Percentiles rank a stretch among this genome's conserved stretches.
Evolutionary conservation across 2,113 vertebrate species (phyloP).

Genomic region (Mastomys natalensis): DNA sequence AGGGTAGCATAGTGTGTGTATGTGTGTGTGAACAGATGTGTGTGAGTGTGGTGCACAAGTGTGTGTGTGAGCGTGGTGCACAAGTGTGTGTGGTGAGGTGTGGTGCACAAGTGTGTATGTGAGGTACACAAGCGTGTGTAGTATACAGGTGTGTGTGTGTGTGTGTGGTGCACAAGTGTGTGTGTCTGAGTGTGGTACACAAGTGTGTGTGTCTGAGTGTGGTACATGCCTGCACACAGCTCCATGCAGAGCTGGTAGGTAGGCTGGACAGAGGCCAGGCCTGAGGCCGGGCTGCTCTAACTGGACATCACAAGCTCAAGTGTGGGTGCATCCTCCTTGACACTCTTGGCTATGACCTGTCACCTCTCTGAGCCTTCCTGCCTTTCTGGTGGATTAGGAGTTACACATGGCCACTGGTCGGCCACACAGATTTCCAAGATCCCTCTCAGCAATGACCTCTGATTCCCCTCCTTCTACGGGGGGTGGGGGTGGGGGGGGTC

Average conservation of each 20-base stretch:
- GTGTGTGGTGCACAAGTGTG: too few species aligned
- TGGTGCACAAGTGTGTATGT: too few species aligned
- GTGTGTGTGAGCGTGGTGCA: background rate
- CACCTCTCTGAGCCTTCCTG: background rate
- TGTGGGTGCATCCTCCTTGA: background rate
- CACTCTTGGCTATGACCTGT: background rate
- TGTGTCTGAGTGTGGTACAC: rapidly evolving
- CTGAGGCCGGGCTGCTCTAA: background rate
- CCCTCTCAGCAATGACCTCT: background rate
- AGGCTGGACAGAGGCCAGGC: background rate
- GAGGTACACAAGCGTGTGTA: background rate
- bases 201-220: background rate
- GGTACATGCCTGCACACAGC: background rate
- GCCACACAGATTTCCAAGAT: background rate
- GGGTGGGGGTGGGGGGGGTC: background rate
- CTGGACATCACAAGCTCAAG: rapidly evolving
- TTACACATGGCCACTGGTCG: background rate
- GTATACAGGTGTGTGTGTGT: background rate
- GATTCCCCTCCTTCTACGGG: background rate
- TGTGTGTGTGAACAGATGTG: background rate
- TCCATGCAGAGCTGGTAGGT: background rate
- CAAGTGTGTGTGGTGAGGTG: background rate
- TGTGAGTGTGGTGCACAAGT: too few species aligned
- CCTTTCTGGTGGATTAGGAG: background rate
- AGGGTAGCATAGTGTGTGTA: background rate